These are phyloP conservation scores for Salvator merianae DNA, from an alignment of 2,113 vertebrate genomes.

Conservation along the genomic window DNA sequence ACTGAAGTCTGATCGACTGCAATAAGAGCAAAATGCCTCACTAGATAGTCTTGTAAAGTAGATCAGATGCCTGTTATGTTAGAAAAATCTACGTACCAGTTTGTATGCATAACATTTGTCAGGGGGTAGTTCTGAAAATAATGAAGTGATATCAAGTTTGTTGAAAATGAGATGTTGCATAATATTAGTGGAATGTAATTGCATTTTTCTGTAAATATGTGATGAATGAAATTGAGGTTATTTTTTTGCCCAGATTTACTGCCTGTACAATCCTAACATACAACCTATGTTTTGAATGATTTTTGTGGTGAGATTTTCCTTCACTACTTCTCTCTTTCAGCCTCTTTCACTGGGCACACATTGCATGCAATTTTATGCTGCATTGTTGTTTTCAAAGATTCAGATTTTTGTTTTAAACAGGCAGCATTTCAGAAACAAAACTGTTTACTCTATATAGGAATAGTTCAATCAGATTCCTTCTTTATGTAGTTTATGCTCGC, in stretches of 20 bases:
- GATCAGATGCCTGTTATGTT: too few relatives aligned
- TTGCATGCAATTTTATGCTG: conserved; percentile 10
- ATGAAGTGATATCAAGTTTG: not conserved
- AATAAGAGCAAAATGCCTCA: too few relatives aligned
- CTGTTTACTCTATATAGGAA: not conserved
- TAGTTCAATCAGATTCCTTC: not conserved
- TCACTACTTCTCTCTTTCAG: not conserved
- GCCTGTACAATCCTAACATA: conserved; percentile 31
- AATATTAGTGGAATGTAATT: not conserved
- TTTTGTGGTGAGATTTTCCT: conserved; percentile 28
- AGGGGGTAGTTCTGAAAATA: not conserved
- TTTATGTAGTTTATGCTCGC: conserved; percentile 1
- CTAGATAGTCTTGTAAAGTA: too few relatives aligned
- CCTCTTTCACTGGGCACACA: not conserved
- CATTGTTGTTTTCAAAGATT: not conserved
- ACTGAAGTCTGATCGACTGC: too few relatives aligned
- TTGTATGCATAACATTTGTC: not conserved
- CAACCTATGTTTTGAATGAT: conserved; percentile 44
- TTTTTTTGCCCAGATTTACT: conserved; percentile 58
- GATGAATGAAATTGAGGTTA: conserved; percentile 40
- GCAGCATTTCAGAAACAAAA: conserved; percentile 5
- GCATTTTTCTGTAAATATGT: not conserved
- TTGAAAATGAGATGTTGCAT: conserved; percentile 4
- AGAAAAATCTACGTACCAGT: not conserved
- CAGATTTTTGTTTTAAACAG: not conserved